Percentiles rank a stretch among this genome's conserved stretches.
phyloP scores from a whole-genome alignment of 1,140 invertebrate species.

The Plodia interpunctella region DNA sequence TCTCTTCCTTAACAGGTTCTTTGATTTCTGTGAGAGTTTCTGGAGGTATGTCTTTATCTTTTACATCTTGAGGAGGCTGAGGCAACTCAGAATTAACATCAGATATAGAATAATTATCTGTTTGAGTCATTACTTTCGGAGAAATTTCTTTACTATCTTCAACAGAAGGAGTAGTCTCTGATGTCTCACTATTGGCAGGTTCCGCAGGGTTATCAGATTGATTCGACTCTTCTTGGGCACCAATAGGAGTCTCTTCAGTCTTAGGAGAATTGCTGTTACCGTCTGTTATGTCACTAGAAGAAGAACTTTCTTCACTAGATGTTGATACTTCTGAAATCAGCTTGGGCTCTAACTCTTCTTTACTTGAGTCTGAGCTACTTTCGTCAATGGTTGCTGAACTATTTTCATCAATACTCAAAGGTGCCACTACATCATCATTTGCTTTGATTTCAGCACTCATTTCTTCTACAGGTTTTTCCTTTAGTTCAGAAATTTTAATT shows the following conservation, averaged over 20 bases:
- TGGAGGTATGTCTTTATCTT: slow-evolving; percentile 20
- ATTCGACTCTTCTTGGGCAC: slow-evolving; percentile 37
- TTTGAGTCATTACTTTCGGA: slow-evolving; percentile 33
- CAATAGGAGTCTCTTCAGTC: slow-evolving; percentile 36
- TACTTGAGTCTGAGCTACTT: slow-evolving; percentile 48
- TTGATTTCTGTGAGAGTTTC: slow-evolving; percentile 20
- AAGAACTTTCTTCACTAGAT: slow-evolving; percentile 68
- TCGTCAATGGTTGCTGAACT: slow-evolving; percentile 47
- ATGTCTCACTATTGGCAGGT: slow-evolving; percentile 21
- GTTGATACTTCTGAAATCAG: slow-evolving; percentile 48
- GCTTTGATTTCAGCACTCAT: slow-evolving; percentile 2
- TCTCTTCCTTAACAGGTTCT: slow-evolving; percentile 14
- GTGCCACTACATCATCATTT: slow-evolving; percentile 19
- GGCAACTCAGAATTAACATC: slow-evolving; percentile 63
- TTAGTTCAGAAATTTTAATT: slow-evolving; percentile 21
- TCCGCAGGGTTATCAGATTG: slow-evolving; percentile 28
- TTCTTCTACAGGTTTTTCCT: slow-evolving; percentile 23
- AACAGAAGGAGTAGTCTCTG: slow-evolving; percentile 20
- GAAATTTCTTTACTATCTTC: slow-evolving; percentile 21
- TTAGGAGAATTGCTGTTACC: slow-evolving; percentile 67
- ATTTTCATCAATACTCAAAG: slow-evolving; percentile 41
- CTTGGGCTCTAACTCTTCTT: slow-evolving; percentile 52
- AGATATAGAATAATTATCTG: slow-evolving; percentile 65
- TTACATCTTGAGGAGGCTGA: slow-evolving; percentile 23
- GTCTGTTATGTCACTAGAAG: slow-evolving; percentile 70